Base-by-base conservation (phyloP, 2,113 vertebrate species). In the Larimichthys crocea region DNA sequence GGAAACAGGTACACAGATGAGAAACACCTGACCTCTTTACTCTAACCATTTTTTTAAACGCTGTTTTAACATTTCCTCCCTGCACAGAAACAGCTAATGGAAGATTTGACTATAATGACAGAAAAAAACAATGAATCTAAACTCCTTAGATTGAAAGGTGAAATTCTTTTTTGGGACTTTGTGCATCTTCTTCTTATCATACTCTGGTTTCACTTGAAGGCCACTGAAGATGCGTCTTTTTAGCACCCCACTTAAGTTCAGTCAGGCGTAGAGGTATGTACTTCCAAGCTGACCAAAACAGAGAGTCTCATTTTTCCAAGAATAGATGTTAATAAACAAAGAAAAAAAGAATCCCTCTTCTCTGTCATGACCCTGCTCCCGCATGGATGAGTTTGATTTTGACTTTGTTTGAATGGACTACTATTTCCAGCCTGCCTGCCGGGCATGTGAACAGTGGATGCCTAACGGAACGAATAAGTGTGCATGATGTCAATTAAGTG, bases 1-100 rank as follows among this genome's bases (percentile, higher is more conserved):
- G 96, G 93, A 64, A 97, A 96, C 92, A 97, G 97, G 98, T 99
- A 96, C 95, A 86, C 67, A 73, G n/a, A 42, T 10, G 24, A 80
- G 12, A 22, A 17, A 40, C n/a, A 44, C 9, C 42, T 4, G 29
- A 61, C 62, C 4, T 52, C 19, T 46, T 72, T 14, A 22, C 40
- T 68, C 40, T 29, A 57, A 73, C 4, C 22, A 6, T 19, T 74
- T 12, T 24, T 22, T 22, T 22, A 14, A 16, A 52, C 24, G n/a
- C 5, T 16, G 1, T 15, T 17, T 70, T 46, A 46, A 46, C 44
- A 46, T 46, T 61, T 72, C 35, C n/a, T 80, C 69, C 59, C 42
- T 9, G 49, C 3, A 16, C 57, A 82, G 78, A 81, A 44, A 57
- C 29, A 50, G 10, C 42, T 20, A 2, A 10, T 22, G 35, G 74